A percentile compares a stretch with the other conserved stretches of the same genome.
phyloP scores from a whole-genome alignment of 2,113 vertebrate genomes.

The Beaufortia kweichowensis region DNA sequence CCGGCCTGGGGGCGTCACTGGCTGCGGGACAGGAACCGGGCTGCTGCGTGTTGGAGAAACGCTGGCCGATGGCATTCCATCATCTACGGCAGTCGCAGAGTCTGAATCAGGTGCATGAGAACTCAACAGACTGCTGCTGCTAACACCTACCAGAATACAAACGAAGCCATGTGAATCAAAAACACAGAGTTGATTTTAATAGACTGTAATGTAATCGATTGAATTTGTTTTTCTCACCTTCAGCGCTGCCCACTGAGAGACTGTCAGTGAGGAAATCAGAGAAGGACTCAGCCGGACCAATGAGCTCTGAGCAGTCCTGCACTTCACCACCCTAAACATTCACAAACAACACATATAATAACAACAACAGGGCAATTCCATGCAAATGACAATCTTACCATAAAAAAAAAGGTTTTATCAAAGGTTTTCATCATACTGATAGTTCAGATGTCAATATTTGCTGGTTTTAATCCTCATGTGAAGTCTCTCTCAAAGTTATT shows the following conservation, averaged over 20 bases:
- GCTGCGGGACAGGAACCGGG: constrained; percentile 54
- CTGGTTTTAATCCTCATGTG: too few species aligned
- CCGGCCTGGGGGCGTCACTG: constrained; percentile 64
- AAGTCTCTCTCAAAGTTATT: too few species aligned
- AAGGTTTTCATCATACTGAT: too few species aligned
- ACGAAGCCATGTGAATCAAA: background rate
- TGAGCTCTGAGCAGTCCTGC: constrained; percentile 94
- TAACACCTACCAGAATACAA: constrained; percentile 74
- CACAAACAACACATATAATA: constrained; percentile 17
- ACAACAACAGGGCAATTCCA: too few species aligned
- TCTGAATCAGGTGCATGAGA: constrained; percentile 86
- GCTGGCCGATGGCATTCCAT: constrained; percentile 97
- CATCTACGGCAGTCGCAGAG: constrained; percentile 82
- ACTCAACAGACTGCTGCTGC: constrained; percentile 87
- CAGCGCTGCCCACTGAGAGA: constrained; percentile 88
- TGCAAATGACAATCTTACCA: too few species aligned
- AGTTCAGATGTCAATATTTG: too few species aligned
- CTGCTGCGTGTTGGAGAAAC: constrained; percentile 80
- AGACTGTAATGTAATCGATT: too few species aligned
- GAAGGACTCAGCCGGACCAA: constrained; percentile 87
- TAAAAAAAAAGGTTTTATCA: too few species aligned
- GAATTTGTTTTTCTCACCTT: constrained; percentile 77
- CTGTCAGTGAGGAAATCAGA: constrained; percentile 82
- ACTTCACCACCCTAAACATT: constrained; percentile 86
- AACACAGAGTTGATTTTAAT: too few species aligned